Percentiles rank a stretch among this genome's conserved stretches.
These are phyloP conservation scores for Tricholaema leucomelas DNA, from an alignment of 2,113 vertebrate genomes.

Conservation along the genomic window DNA sequence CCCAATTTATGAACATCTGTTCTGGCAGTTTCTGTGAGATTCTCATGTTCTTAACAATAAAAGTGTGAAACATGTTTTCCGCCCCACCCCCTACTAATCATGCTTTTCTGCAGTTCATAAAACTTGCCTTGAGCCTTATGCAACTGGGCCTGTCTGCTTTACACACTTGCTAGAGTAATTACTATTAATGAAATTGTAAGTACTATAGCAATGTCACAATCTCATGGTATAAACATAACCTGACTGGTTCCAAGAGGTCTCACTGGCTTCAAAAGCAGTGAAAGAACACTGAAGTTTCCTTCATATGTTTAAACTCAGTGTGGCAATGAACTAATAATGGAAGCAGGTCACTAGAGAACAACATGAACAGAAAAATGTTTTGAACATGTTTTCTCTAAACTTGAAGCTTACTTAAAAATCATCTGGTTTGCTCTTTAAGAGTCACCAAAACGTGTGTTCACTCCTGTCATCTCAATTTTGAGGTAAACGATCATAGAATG, in stretches of 20 bases:
- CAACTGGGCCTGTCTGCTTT: constrained; percentile 43
- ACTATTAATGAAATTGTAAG: constrained; percentile 4
- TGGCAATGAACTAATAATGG: neutral
- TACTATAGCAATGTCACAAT: neutral
- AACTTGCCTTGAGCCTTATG: constrained; percentile 33
- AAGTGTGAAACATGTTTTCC: constrained; percentile 51
- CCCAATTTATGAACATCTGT: constrained; percentile 69
- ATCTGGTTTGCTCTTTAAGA: neutral
- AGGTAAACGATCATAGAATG: neutral
- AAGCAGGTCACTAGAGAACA: neutral
- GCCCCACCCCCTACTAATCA: constrained; percentile 1
- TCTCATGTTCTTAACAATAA: constrained; percentile 63
- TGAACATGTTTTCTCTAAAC: neutral
- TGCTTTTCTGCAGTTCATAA: constrained; percentile 73
- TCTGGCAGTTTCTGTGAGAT: constrained; percentile 62
- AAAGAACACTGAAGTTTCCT: neutral
- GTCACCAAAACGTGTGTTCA: neutral
- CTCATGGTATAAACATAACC: neutral
- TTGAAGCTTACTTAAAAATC: neutral
- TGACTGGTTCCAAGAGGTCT: neutral
- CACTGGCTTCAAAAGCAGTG: neutral
- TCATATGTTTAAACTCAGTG: neutral
- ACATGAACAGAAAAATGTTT: neutral
- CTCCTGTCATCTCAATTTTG: neutral
- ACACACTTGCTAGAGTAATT: constrained; percentile 53